phyloP scores from a whole-genome alignment of 2,113 vertebrate species.

The Corythaeola cristata region DNA sequence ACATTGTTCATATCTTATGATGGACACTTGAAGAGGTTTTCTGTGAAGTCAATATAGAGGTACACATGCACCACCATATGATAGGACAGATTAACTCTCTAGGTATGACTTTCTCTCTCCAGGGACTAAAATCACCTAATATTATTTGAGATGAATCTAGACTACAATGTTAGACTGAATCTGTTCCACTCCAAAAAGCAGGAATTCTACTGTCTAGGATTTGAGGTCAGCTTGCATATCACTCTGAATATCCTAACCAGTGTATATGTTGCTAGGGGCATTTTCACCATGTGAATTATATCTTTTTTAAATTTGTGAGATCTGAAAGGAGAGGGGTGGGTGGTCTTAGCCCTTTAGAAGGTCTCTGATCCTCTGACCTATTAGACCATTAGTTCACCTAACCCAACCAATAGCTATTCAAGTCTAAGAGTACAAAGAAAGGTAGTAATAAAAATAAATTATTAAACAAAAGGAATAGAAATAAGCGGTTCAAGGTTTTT shows the following conservation, averaged over 20 bases:
- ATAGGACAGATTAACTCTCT: neutral
- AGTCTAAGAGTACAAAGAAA: slow-evolving; percentile 33
- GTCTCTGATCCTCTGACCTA: slow-evolving; percentile 55
- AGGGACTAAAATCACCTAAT: neutral
- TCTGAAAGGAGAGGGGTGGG: slow-evolving; percentile 34
- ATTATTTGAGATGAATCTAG: neutral
- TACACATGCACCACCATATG: neutral
- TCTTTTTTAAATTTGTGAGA: neutral
- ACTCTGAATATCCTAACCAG: neutral
- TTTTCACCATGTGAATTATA: neutral
- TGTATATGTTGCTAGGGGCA: neutral
- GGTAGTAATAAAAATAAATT: slow-evolving; percentile 57
- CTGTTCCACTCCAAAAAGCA: neutral
- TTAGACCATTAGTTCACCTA: slow-evolving; percentile 43
- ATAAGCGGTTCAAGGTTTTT: neutral
- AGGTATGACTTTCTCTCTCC: neutral
- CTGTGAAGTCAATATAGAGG: neutral
- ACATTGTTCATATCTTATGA: neutral
- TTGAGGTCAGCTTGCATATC: neutral
- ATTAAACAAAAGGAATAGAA: neutral
- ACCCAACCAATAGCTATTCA: neutral
- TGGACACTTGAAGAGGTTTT: neutral
- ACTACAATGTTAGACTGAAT: neutral
- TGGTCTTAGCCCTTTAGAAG: slow-evolving; percentile 53
- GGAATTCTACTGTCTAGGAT: neutral